Percentiles rank a stretch among this genome's conserved stretches.
phyloP scores from a whole-genome alignment of 1,140 invertebrate species.

The Araneus ventricosus region DNA sequence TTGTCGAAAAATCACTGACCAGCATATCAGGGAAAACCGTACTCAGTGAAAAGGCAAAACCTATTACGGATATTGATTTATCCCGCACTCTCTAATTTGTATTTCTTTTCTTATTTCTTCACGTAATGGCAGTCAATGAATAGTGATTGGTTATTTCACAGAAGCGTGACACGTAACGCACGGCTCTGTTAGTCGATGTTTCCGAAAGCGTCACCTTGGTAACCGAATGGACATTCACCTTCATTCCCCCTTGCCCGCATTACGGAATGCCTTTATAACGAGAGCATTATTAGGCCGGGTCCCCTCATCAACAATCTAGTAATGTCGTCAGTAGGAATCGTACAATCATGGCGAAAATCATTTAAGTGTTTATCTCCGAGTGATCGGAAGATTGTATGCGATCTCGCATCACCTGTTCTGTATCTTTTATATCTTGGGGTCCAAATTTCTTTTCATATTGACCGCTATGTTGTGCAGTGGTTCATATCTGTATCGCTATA shows the following conservation, averaged over 20 bases:
- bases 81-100: neutral
- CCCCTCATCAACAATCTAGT: neutral
- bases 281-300: neutral
- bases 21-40: neutral
- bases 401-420: no score
- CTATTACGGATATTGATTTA: neutral
- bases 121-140: constrained; percentile 33
- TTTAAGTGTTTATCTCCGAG: no score
- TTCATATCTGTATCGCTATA: no score
- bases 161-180: constrained; percentile 52
- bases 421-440: no score
- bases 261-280: constrained; percentile 15
- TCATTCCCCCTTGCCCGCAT: neutral
- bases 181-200: constrained; percentile 65
- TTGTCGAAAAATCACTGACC: no score
- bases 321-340: neutral
- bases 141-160: constrained; percentile 44
- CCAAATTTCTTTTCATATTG: no score
- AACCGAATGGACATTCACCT: constrained; percentile 64
- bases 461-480: no score
- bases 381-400: no score
- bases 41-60: neutral
- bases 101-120: neutral
- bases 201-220: constrained; percentile 28
- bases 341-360: neutral